Base-by-base conservation (phyloP, 2,888 invertebrate genomes). In the Liopterus haemorrhoidalis region DNA sequence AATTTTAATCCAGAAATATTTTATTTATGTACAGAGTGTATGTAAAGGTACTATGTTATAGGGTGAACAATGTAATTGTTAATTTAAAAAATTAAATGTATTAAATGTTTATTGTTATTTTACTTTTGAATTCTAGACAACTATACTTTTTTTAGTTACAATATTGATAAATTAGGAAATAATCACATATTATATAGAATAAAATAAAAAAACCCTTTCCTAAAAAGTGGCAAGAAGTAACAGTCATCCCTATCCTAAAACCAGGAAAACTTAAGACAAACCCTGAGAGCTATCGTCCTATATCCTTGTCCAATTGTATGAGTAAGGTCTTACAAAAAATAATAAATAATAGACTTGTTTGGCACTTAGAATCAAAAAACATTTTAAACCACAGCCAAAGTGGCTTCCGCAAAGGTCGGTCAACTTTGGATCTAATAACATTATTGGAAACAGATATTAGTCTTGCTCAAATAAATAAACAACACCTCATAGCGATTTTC, bases 281-380 rank as follows among this genome's bases (percentile, higher is more conserved):
- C 3, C 32, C 32, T 11, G 22, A 8, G 3, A 30, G 30, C 9
- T 40, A 40, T 21, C 12, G 46, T 15, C 46, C 46, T 1, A 35
- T 46, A 2, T 33, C 46, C 1, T 4, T 46, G 2, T 20, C 46
- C 2, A 20, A 25, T 21, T 22, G 25, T 4, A 18, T 36, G 16
- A 5, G 31, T 4, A 36, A 41, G 12, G 12, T 36, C 3, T 30
- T 39, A 11, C 36, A 46, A 14, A 35, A 18, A 15, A 41, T 46
- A 16, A 12, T 46, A 3, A 36, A 22, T 14, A n/a, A 21, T 14
- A 18, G 41, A 21, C 30, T 46, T 3, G 14, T 15, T 5, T 36
- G 19, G 25, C 30, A 22, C 28, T 5, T 28, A 3, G 41, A 41
- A 22, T 8, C 16, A 1, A 22, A 22, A 0, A n/a, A 19, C 2